Percentiles rank a stretch among this genome's conserved stretches.
phyloP scores from a whole-genome alignment of 1,140 invertebrate species.

The Thalassaphorura encarpata region DNA sequence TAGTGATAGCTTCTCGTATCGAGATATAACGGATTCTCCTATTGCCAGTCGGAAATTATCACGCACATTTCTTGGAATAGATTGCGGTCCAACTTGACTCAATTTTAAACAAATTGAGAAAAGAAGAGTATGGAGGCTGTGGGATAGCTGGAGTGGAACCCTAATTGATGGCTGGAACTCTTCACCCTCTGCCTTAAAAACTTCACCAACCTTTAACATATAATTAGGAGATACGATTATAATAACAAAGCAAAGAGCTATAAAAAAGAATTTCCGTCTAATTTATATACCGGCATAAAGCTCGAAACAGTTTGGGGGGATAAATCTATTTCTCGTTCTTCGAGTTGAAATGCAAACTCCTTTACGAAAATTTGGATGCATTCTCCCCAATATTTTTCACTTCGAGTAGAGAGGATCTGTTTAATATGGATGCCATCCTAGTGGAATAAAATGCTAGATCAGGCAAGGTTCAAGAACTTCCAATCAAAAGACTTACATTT shows the following conservation, averaged over 20 bases:
- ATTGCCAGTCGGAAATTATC: constrained; percentile 20
- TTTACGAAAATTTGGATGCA: too few species aligned
- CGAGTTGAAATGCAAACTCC: too few species aligned
- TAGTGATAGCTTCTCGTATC: constrained; percentile 10
- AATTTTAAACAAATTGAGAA: constrained; percentile 23
- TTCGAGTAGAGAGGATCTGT: not conserved
- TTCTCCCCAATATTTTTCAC: constrained; percentile 27
- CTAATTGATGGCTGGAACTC: constrained; percentile 22
- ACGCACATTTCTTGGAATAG: constrained; percentile 26
- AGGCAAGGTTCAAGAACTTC: not conserved
- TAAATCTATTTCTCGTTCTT: too few species aligned
- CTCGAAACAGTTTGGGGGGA: too few species aligned
- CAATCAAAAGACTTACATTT: constrained; percentile 18
- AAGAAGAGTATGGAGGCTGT: constrained; percentile 17
- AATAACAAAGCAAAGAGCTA: too few species aligned
- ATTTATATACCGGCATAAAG: too few species aligned
- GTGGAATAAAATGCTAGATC: not conserved
- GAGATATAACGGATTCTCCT: constrained; percentile 9
- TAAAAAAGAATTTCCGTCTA: too few species aligned
- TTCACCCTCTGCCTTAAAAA: constrained; percentile 11
- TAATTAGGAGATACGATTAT: too few species aligned
- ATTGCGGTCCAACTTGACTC: constrained; percentile 24
- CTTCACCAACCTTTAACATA: constrained; percentile 18
- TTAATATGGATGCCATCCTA: constrained; percentile 19
- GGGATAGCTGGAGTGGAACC: constrained; percentile 28